A percentile compares a stretch with the other conserved stretches of the same genome.
phyloP scores from a whole-genome alignment of 2,113 vertebrate genomes.

The Sorex fumeus region DNA sequence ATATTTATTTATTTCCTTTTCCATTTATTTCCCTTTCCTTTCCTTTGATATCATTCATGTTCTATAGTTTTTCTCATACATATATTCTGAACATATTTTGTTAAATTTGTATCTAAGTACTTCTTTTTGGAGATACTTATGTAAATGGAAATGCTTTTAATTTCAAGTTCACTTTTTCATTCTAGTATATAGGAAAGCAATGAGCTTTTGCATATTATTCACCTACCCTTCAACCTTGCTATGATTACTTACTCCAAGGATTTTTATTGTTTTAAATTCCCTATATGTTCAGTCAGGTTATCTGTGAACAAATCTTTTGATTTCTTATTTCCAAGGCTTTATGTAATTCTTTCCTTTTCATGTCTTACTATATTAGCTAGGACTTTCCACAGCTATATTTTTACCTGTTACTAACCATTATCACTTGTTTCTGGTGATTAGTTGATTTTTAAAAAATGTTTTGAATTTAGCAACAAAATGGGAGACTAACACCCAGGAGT shows the following conservation, averaged over 20 bases:
- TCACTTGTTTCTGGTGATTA: neutral
- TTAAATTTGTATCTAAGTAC: too few species aligned
- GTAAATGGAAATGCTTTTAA: conserved; percentile 18
- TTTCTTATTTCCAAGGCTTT: neutral
- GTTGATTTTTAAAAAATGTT: neutral
- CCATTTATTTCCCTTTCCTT: neutral
- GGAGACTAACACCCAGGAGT: too few species aligned
- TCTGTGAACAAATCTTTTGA: conserved; percentile 23
- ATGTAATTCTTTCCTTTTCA: neutral
- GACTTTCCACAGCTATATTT: neutral
- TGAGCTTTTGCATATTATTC: neutral
- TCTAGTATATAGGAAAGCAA: neutral
- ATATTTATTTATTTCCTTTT: too few species aligned
- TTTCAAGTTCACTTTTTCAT: neutral
- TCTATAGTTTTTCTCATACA: conserved; percentile 25
- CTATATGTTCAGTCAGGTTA: neutral
- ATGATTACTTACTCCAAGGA: neutral
- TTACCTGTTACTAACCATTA: neutral
- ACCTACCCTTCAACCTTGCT: neutral
- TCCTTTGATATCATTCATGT: conserved; percentile 6
- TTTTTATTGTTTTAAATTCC: conserved; percentile 14
- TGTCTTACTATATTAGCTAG: neutral
- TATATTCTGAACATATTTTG: neutral
- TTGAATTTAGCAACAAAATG: neutral
- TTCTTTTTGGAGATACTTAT: too few species aligned